Evolutionary conservation across 2,113 vertebrate species (phyloP), one percentile per base, ranked within the genome.

Genomic region (Trochalopteron elliotii): DNA sequence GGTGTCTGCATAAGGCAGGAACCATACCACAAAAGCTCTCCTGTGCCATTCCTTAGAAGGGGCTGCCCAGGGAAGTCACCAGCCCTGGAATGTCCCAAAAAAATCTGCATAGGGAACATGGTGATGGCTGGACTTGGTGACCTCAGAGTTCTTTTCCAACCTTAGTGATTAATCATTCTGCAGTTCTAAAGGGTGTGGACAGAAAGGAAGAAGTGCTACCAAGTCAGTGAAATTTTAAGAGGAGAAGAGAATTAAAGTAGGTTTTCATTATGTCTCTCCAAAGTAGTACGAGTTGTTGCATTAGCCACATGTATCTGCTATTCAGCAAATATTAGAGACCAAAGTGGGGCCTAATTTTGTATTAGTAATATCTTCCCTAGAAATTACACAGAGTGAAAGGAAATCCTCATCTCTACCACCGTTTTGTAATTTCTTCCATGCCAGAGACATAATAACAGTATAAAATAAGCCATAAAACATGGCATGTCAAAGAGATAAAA

Each of bases 11-110:
- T 2, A 23, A 39, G 24, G 5, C 37, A 28, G 33, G 40, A 65
- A 3, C 7, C n/a, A 0, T 5, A 7, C 28, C 35, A 27, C 22
- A 68, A 33, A 30, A 13, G 3, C 3, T 68, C 6, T 33, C 6
- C 39, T 30, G 42, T 74, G 37, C 11, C 53, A 4, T 8, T 25
- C 14, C 0, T 7, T 33, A 23, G 45, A 31, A 77, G 14, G 37
- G 9, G 37, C 37, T 86, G 33, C 45, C 60, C 61, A 76, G 61
- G 44, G 13, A 59, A 44, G 33, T 44, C 37, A 11, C 31, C 53
- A 27, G 0, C 42, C 23, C 19, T n/a, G 59, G 25, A 37, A 68
- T 8, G 21, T 25, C 37, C 37, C 31, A 37, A 14, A 33, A 68
- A 52, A 39, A 9, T n/a, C 30, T n/a, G 15, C 4, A 8, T 27